These are phyloP conservation scores for Epinephelus malabaricus DNA, from an alignment of 2,797 vertebrate genomes.

Conservation along the genomic window DNA sequence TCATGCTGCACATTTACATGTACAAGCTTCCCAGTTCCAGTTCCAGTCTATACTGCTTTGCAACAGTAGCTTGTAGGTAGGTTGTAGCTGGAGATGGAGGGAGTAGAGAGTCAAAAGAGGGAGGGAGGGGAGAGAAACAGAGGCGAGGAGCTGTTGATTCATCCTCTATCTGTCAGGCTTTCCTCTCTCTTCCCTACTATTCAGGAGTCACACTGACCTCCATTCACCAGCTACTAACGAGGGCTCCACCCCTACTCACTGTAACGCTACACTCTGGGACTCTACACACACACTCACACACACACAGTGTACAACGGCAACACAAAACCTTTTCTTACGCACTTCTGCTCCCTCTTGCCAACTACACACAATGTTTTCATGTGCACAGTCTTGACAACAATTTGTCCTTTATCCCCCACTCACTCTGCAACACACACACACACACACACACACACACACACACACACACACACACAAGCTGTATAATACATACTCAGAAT, in stretches of 20 bases:
- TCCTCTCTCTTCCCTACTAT: slow-evolving; percentile 44
- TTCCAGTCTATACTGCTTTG: neutral
- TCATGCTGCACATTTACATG: neutral
- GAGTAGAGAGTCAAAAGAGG: neutral
- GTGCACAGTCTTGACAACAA: slow-evolving; percentile 57
- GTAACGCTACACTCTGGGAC: slow-evolving; percentile 65
- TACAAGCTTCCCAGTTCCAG: neutral
- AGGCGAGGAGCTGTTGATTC: slow-evolving; percentile 44
- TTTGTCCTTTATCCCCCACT: slow-evolving; percentile 53
- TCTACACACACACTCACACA: slow-evolving; percentile 5
- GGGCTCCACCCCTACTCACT: slow-evolving; percentile 51
- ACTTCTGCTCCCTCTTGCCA: slow-evolving; percentile 50
- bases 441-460: slow-evolving; percentile 10
- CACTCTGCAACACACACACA: slow-evolving; percentile 23
- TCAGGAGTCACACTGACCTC: slow-evolving; percentile 77
- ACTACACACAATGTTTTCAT: slow-evolving; percentile 61
- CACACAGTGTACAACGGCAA: slow-evolving; percentile 31
- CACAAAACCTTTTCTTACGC: slow-evolving; percentile 60
- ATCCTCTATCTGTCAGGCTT: slow-evolving; percentile 63
- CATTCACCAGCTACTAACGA: slow-evolving; percentile 64
- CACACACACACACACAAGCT: slow-evolving; percentile 16
- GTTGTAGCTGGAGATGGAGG: neutral
- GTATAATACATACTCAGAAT: slow-evolving; percentile 35
- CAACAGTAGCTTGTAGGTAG: too few relatives aligned
- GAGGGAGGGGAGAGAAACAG: neutral